phyloP scores from a whole-genome alignment of 2,888 invertebrate species.

The Eurytoma adleriae region DNA sequence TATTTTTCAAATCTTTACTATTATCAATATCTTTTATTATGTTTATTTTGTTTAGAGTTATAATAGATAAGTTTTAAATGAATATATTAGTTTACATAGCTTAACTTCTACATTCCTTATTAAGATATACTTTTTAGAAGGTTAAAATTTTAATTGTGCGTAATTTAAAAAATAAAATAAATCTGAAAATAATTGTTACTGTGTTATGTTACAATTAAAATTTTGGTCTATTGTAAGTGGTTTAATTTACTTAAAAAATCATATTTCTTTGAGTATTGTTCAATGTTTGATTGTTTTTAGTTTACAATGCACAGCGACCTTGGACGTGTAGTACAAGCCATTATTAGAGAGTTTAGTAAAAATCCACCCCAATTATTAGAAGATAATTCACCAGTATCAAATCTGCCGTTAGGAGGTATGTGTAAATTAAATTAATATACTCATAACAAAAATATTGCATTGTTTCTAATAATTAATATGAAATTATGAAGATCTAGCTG shows the following conservation, averaged over 20 bases:
- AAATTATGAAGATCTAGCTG: conserved; percentile 69
- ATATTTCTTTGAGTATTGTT: background rate
- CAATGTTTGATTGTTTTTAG: conserved; percentile 68
- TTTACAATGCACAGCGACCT: conserved; percentile 88
- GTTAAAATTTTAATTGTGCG: no score
- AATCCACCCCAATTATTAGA: conserved; percentile 78
- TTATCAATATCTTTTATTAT: no score
- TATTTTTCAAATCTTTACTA: background rate
- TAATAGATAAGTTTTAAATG: conserved; percentile 11
- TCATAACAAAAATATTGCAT: background rate
- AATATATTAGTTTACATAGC: background rate
- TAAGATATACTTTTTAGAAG: no score
- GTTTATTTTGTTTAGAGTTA: background rate
- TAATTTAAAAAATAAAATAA: no score
- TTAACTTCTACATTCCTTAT: no score
- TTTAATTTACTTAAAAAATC: background rate
- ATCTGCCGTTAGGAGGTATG: conserved; percentile 69
- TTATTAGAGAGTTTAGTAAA: conserved; percentile 87
- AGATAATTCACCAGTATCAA: conserved; percentile 67
- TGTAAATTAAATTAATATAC: conserved; percentile 40
- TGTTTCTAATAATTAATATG: background rate
- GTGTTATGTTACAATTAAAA: background rate
- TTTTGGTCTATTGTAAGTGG: background rate
- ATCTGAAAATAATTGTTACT: no score
- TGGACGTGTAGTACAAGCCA: conserved; percentile 88